Evolutionary conservation across 2,888 invertebrate genomes (phyloP).

Genomic region (Arge pagana): DNA sequence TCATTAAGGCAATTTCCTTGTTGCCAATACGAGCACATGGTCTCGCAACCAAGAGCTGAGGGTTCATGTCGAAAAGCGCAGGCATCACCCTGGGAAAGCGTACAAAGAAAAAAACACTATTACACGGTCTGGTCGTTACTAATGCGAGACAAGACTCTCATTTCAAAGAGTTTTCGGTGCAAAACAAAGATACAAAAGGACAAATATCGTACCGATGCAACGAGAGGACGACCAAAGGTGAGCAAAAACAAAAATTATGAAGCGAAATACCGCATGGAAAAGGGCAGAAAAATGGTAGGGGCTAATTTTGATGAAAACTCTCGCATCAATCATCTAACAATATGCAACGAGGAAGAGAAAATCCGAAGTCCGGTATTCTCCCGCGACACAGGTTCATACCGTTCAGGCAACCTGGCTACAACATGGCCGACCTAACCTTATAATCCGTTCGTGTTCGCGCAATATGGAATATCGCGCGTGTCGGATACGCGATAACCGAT

Average conservation of each 20-base stretch:
- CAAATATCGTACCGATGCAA: neutral
- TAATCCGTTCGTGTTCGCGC: conserved; percentile 25
- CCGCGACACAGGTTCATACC: too few species aligned
- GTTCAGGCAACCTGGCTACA: conserved; percentile 38
- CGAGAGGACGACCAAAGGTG: too few species aligned
- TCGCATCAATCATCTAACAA: too few species aligned
- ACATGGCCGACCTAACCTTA: conserved; percentile 52
- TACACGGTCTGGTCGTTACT: conserved; percentile 15
- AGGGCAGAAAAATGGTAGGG: too few species aligned
- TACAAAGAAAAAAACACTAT: conserved; percentile 21
- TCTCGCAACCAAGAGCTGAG: conserved; percentile 80
- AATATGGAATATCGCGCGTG: conserved; percentile 37
- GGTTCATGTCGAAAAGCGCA: conserved; percentile 87
- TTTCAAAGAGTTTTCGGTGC: conserved; percentile 8
- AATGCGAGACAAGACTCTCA: conserved; percentile 2
- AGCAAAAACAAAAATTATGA: too few species aligned
- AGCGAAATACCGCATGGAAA: too few species aligned
- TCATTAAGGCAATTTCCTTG: conserved; percentile 79
- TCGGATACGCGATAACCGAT: neutral
- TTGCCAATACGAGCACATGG: conserved; percentile 81
- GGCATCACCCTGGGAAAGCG: conserved; percentile 70
- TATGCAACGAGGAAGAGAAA: too few species aligned
- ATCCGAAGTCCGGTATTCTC: too few species aligned
- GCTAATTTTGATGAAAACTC: too few species aligned
- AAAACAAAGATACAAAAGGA: neutral